Conservation (phyloP, 2,888 invertebrate genomes). For the Mallateleia sp. region DNA sequence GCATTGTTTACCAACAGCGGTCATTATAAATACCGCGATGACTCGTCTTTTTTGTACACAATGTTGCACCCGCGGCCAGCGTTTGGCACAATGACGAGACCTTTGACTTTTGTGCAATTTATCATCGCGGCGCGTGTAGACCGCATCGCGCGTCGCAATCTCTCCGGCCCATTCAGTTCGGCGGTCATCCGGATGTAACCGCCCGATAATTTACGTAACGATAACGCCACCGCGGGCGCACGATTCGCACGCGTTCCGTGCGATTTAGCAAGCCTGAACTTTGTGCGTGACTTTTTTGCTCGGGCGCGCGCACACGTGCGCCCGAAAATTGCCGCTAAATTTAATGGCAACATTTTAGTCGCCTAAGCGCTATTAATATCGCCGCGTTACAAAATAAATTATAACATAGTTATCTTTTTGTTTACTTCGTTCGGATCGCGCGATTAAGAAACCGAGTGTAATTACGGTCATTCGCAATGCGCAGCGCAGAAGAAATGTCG, state of each 20-base stretch:
- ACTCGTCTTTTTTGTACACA: neutral
- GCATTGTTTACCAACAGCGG: slow-evolving; percentile 4
- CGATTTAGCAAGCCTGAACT: too few species aligned
- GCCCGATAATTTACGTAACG: neutral
- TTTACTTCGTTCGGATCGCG: slow-evolving; percentile 7
- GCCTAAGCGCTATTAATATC: slow-evolving; percentile 46
- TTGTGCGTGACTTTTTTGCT: too few species aligned
- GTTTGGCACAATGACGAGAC: slow-evolving; percentile 42
- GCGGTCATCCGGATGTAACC: slow-evolving; percentile 4
- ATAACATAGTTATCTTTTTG: slow-evolving; percentile 42
- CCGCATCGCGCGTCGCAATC: slow-evolving; percentile 9
- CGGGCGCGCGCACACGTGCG: slow-evolving; percentile 16
- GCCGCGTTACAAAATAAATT: slow-evolving; percentile 43
- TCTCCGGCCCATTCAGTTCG: slow-evolving; percentile 2
- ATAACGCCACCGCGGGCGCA: neutral
- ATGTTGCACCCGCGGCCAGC: slow-evolving; percentile 10
- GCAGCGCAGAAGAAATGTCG: neutral
- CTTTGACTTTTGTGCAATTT: slow-evolving; percentile 55
- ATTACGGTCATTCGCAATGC: neutral
- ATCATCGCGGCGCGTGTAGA: slow-evolving; percentile 31
- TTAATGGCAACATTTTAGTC: slow-evolving; percentile 14
- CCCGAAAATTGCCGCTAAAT: slow-evolving; percentile 20
- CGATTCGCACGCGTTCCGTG: neutral
- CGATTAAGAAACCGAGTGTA: slow-evolving; percentile 31
- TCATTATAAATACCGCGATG: neutral